phyloP scores from a whole-genome alignment of 2,113 vertebrate species.

The Gila orcuttii region DNA sequence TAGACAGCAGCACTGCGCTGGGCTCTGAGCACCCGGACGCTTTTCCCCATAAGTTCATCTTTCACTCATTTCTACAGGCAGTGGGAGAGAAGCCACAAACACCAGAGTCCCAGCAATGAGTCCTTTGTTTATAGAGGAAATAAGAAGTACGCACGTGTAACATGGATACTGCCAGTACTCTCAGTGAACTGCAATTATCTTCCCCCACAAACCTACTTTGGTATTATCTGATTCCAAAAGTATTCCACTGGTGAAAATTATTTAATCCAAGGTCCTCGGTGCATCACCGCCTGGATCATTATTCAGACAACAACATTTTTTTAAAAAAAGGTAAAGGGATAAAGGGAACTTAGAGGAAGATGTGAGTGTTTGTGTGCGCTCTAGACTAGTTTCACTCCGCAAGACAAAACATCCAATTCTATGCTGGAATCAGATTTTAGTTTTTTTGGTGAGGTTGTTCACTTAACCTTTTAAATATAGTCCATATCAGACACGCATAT shows the following conservation, averaged over 20 bases:
- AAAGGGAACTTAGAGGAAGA: neutral
- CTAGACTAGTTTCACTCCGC: neutral
- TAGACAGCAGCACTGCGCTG: constrained; percentile 32
- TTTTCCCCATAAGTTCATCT: constrained; percentile 59
- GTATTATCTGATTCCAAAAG: constrained; percentile 65
- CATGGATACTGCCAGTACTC: constrained; percentile 65
- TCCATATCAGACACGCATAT: neutral
- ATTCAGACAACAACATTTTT: constrained; percentile 15
- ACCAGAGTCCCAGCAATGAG: constrained; percentile 67
- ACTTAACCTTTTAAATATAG: neutral
- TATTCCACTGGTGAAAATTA: constrained; percentile 62
- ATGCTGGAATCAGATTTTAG: neutral
- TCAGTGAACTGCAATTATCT: constrained; percentile 68
- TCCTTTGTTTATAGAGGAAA: constrained; percentile 72
- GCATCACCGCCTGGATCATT: constrained; percentile 38
- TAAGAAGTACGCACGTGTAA: constrained; percentile 65
- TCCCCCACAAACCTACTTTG: constrained; percentile 60
- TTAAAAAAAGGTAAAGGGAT: neutral
- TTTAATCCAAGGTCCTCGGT: constrained; percentile 57
- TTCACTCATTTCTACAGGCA: constrained; percentile 66
- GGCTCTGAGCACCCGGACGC: constrained; percentile 44
- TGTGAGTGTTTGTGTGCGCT: neutral
- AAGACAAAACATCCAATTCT: neutral
- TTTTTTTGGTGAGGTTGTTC: neutral
- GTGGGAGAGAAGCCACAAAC: constrained; percentile 65